phyloP scores from a whole-genome alignment of 2,797 vertebrate species.

The Microctenopoma steveboyesi region DNA sequence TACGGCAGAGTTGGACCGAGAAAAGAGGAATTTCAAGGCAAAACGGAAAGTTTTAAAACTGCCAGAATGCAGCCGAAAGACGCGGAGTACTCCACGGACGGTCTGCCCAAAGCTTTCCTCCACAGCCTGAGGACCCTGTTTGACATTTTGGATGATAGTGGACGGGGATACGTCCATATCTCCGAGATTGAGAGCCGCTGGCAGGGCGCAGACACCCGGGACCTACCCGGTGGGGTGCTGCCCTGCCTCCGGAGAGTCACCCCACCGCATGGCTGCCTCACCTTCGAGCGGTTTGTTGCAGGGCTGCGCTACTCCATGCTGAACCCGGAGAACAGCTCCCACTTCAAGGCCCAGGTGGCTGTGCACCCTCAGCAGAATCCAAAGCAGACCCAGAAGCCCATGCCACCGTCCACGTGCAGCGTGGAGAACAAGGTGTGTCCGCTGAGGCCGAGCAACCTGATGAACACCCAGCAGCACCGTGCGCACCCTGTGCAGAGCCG shows the following conservation, averaged over 20 bases:
- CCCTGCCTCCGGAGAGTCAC: constrained; percentile 87
- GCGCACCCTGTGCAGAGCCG: constrained; percentile 67
- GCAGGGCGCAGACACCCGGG: constrained; percentile 88
- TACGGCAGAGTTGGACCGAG: constrained; percentile 59
- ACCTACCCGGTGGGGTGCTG: constrained; percentile 89
- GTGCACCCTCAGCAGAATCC: constrained; percentile 56
- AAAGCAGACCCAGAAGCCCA: constrained; percentile 57
- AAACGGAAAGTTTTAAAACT: constrained; percentile 35
- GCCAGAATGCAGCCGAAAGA: constrained; percentile 70
- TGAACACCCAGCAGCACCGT: constrained; percentile 76
- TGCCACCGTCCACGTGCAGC: constrained; percentile 54
- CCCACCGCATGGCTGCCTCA: constrained; percentile 91
- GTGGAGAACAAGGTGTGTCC: constrained; percentile 81
- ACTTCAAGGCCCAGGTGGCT: constrained; percentile 60
- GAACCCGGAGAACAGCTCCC: constrained; percentile 77
- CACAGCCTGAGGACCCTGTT: constrained; percentile 93
- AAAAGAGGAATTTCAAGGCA: constrained; percentile 49
- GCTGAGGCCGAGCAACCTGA: constrained; percentile 81
- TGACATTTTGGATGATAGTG: constrained; percentile 93
- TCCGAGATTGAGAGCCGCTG: constrained; percentile 97
- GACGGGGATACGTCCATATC: constrained; percentile 91
- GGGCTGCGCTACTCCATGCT: constrained; percentile 90
- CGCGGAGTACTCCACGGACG: constrained; percentile 80
- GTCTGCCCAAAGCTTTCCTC: constrained; percentile 90
- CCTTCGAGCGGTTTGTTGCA: constrained; percentile 92